Percentiles rank a stretch among this genome's conserved stretches.
Evolutionary conservation across 2,113 vertebrate genomes (phyloP).

Genomic region (Columba livia): DNA sequence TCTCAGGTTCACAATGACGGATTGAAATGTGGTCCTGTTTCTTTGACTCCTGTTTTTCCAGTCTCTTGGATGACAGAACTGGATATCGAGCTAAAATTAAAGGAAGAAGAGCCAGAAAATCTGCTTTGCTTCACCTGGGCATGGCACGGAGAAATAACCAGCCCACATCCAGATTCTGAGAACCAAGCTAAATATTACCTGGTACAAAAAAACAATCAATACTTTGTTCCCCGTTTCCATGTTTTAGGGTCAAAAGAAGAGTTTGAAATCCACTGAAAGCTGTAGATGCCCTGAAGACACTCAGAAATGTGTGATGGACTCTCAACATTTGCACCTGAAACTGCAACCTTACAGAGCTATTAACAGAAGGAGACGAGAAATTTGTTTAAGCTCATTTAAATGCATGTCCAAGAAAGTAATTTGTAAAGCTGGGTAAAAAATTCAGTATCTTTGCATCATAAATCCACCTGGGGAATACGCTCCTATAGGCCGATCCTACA

Average conservation of each 20-base stretch:
- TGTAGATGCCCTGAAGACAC: not conserved
- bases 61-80: not conserved
- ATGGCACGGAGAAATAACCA: not conserved
- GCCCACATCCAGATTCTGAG: not conserved
- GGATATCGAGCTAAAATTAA: not conserved
- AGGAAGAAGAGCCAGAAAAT: not conserved
- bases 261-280: not conserved
- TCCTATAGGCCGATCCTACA: not conserved
- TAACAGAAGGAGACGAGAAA: not conserved
- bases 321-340: not conserved
- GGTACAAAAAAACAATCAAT: not conserved
- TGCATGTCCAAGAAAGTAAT: not conserved
- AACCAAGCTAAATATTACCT: not conserved
- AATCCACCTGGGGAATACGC: not conserved
- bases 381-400: not conserved
- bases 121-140: not conserved
- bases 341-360: fast-evolving
- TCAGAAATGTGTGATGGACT: not conserved
- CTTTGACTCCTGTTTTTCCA: not conserved
- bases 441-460: not conserved
- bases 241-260: not conserved
- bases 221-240: not conserved
- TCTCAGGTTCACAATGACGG: fast-evolving
- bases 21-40: not conserved
- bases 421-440: not conserved